A percentile compares a stretch with the other conserved stretches of the same genome.
Evolutionary conservation across 2,888 invertebrate genomes (phyloP).

Genomic region (Lasioglossum figueresi): DNA sequence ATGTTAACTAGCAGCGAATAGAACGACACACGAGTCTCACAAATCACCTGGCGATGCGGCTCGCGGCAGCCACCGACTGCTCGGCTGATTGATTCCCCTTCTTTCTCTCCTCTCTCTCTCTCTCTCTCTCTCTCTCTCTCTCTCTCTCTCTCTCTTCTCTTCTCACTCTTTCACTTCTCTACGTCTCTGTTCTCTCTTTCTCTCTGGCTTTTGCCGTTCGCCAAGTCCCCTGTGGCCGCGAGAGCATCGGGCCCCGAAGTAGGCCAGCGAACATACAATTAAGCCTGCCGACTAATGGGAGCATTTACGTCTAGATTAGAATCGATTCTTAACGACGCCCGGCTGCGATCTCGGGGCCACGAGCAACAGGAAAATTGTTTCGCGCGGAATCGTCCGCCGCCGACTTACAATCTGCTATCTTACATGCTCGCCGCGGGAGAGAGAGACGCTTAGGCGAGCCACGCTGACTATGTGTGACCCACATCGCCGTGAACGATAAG

Average conservation of each 20-base stretch:
- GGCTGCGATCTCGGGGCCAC: slow-evolving; percentile 28
- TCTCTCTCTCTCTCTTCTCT: neutral
- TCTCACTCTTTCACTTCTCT: no score
- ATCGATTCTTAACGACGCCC: slow-evolving; percentile 37
- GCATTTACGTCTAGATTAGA: slow-evolving; percentile 33
- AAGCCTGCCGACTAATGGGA: slow-evolving; percentile 29
- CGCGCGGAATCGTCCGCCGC: neutral
- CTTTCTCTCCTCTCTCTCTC: neutral
- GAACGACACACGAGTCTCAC: slow-evolving; percentile 21
- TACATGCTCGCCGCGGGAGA: neutral
- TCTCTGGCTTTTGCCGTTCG: neutral
- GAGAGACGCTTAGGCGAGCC: neutral
- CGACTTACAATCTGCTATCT: slow-evolving; percentile 5
- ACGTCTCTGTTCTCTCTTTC: neutral
- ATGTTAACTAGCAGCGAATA: slow-evolving; percentile 17
- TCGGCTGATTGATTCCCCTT: slow-evolving; percentile 24
- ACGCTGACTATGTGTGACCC: slow-evolving; percentile 21
- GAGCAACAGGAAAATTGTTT: slow-evolving; percentile 13
- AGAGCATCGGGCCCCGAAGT: slow-evolving; percentile 25
- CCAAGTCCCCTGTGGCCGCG: neutral
- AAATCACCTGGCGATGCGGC: neutral
- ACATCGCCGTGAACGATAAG: slow-evolving; percentile 50
- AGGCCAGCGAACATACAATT: slow-evolving; percentile 48
- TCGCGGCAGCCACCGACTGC: slow-evolving; percentile 2
- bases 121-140: neutral